Evolutionary conservation across 1,140 invertebrate genomes (phyloP), one percentile per base, ranked within the genome.

Genomic region (Drosophila lacertosa): DNA sequence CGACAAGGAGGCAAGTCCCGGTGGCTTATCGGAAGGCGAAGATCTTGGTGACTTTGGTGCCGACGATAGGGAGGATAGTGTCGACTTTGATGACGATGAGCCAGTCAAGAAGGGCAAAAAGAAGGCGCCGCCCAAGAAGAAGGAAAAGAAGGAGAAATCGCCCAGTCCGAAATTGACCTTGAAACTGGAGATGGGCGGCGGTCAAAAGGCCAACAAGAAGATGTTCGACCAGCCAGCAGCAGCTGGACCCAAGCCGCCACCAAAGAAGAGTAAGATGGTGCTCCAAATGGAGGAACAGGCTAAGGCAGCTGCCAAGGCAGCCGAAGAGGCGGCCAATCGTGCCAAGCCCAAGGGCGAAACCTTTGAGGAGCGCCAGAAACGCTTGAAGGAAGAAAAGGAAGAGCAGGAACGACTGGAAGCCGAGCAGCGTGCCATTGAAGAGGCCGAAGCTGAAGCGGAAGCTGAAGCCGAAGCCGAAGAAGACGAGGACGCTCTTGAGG

Each of bases 261-360:
- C 89, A n/a, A 91, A 90, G 50, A 91, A 91, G 69, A 91, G 90
- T 37, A 91, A 91, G 59, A 74, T 91, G 73, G 89, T 84, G 18
- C 53, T 90, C n/a, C 84, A 91, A 63, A 90, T 91, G 88, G 90
- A 91, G 35, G 89, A 89, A 44, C 90, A 91, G 59, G 90, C 90
- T 6, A 71, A 26, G 15, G 90, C 84, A 4, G 81, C 89, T 7
- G 86, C 90, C 42, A 89, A 91, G 53, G 83, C 80, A n/a, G 90
- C 90, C 4, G 89, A 91, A 55, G 89, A 92, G 13, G 79, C 54
- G 22, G 80, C 74, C 2, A 74, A 77, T 35, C 71, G 89, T 42
- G 80, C 89, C 51, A 91, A 91, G 53, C 80, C 77, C 18, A 92
- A 92, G 64, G 81, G 86, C 13, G 86, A 91, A 63, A 90, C 81